Evolutionary conservation across 2,797 vertebrate species (phyloP).

Genomic region (Chelidonichthys spinosus): DNA sequence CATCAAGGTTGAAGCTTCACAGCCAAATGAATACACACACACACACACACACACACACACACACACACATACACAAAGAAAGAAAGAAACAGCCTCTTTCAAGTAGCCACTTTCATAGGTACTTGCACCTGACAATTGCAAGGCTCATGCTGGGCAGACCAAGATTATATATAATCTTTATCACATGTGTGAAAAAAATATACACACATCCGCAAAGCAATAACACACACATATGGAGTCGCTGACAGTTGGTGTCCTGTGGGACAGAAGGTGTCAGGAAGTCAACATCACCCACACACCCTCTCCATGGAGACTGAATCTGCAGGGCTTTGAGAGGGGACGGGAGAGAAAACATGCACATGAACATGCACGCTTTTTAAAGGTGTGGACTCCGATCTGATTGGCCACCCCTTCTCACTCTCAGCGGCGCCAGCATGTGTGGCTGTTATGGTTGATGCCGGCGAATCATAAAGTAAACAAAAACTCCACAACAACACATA

Average conservation of each 20-base stretch:
- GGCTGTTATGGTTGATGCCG: neutral
- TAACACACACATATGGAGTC: slow-evolving; percentile 33
- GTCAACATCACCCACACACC: slow-evolving; percentile 67
- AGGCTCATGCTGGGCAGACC: neutral
- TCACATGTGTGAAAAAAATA: slow-evolving; percentile 29
- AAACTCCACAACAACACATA: neutral
- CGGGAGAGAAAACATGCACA: slow-evolving; percentile 51
- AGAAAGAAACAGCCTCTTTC: neutral
- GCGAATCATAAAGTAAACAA: neutral
- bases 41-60: slow-evolving; percentile 5
- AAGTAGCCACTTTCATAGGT: neutral
- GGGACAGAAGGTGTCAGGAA: slow-evolving; percentile 77
- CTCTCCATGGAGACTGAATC: slow-evolving; percentile 79
- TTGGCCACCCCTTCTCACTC: no score
- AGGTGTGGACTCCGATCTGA: neutral
- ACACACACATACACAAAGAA: neutral
- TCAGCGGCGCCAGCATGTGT: neutral
- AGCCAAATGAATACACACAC: slow-evolving; percentile 31
- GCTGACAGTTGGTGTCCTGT: slow-evolving; percentile 65
- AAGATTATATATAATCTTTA: slow-evolving; percentile 17
- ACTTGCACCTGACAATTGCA: neutral
- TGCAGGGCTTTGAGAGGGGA: slow-evolving; percentile 73
- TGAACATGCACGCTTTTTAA: neutral
- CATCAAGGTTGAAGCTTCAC: slow-evolving; percentile 60
- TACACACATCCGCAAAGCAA: neutral